phyloP scores from a whole-genome alignment of 2,888 invertebrate genomes.

The Schizaphis graminum region DNA sequence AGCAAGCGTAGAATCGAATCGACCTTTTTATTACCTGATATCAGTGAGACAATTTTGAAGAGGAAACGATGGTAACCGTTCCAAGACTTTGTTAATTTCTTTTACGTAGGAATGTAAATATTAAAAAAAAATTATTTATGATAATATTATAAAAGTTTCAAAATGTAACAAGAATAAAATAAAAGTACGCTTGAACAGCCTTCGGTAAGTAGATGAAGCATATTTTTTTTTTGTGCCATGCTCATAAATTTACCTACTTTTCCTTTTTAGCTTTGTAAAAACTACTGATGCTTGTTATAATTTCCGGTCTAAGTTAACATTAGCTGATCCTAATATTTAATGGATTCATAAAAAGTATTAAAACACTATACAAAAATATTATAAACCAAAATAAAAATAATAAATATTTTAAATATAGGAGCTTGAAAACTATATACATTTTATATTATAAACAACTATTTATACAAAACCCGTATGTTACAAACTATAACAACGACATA shows the following conservation, averaged over 20 bases:
- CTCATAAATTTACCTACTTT: not conserved
- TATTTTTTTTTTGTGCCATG: not conserved
- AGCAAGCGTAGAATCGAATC: not conserved
- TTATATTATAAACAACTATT: too few species aligned
- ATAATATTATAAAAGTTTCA: not conserved
- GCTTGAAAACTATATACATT: too few species aligned
- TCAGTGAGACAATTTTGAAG: not conserved
- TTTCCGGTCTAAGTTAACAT: not conserved
- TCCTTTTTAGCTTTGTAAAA: not conserved
- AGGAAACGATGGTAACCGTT: not conserved
- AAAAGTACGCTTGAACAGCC: not conserved
- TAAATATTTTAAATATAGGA: not conserved
- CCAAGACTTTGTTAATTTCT: not conserved
- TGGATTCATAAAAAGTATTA: not conserved
- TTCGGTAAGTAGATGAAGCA: not conserved
- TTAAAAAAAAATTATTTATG: not conserved
- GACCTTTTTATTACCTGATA: not conserved
- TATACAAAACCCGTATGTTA: not conserved
- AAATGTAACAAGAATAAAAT: not conserved
- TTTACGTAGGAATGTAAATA: not conserved
- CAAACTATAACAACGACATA: not conserved
- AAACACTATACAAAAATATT: not conserved
- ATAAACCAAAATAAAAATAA: not conserved
- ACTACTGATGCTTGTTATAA: not conserved
- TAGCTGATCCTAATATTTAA: not conserved